Evolutionary conservation across 2,888 invertebrate genomes (phyloP).

Genomic region (Pemphredon lugubris): DNA sequence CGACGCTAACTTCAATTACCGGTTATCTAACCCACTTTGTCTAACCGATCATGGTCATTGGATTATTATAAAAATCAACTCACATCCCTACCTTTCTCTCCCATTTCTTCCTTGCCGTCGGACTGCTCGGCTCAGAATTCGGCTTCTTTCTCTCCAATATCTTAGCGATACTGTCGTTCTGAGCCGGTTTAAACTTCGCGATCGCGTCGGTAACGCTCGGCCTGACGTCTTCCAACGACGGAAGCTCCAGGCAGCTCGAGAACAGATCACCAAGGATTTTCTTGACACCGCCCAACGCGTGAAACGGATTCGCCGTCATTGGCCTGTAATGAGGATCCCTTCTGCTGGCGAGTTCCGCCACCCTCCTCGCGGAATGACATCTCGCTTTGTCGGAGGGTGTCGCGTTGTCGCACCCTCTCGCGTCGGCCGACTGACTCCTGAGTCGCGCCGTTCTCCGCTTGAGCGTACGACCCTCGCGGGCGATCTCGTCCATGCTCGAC

Average conservation of each 20-base stretch:
- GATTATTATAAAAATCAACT: no score
- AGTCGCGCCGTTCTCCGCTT: conserved; percentile 67
- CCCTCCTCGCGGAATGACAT: conserved; percentile 85
- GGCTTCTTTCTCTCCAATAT: conserved; percentile 79
- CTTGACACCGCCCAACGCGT: conserved; percentile 90
- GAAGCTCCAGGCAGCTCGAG: conserved; percentile 90
- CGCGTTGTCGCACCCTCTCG: conserved; percentile 79
- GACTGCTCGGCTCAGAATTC: conserved; percentile 79
- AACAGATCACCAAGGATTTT: conserved; percentile 88
- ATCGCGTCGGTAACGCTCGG: conserved; percentile 82
- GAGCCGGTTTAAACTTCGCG: conserved; percentile 75
- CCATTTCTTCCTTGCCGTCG: conserved; percentile 79
- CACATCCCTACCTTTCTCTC: conserved; percentile 74
- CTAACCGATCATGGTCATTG: no score
- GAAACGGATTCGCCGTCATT: conserved; percentile 87
- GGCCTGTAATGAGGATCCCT: conserved; percentile 92
- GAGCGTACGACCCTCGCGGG: conserved; percentile 69
- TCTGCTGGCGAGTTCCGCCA: conserved; percentile 93
- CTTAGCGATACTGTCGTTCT: conserved; percentile 78
- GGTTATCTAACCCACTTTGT: no score
- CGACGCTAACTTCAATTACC: no score
- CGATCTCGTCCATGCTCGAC: conserved; percentile 76
- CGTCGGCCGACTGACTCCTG: conserved; percentile 78
- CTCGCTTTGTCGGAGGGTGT: conserved; percentile 89
- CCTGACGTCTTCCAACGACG: conserved; percentile 84